Conservation (phyloP, 1,140 invertebrate species). For the Vollenhovia emeryi region DNA sequence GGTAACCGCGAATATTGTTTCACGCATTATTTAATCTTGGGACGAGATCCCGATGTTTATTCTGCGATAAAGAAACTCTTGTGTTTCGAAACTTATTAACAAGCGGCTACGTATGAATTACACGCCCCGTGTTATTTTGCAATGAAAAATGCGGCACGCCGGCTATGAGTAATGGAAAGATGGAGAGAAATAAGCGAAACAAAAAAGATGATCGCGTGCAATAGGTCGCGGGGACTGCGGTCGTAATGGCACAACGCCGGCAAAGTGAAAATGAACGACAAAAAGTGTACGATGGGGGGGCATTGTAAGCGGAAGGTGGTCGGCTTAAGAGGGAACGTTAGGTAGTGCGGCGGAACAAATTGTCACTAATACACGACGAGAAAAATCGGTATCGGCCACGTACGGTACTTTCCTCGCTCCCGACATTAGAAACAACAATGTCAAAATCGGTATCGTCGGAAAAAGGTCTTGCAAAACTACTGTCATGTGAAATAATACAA, state of each 20-base stretch:
- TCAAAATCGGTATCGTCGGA: not conserved
- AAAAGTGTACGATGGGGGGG: slow-evolving; percentile 28
- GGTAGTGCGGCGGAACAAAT: slow-evolving; percentile 45
- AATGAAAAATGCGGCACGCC: slow-evolving; percentile 37
- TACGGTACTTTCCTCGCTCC: not conserved
- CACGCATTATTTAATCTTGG: not conserved
- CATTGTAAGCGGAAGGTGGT: slow-evolving; percentile 41
- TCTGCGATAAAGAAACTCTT: not conserved
- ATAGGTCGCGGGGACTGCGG: slow-evolving; percentile 30
- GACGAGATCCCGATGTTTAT: not conserved
- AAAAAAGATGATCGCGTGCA: slow-evolving; percentile 54
- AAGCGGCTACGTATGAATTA: slow-evolving; percentile 3
- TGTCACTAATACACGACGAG: slow-evolving; percentile 33
- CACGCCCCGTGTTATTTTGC: slow-evolving; percentile 30
- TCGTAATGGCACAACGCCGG: slow-evolving; percentile 42
- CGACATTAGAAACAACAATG: not conserved
- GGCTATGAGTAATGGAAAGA: slow-evolving; percentile 46
- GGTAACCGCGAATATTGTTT: not conserved
- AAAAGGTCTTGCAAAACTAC: not conserved
- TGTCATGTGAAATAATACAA: slow-evolving; percentile 20
- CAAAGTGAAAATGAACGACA: slow-evolving; percentile 54
- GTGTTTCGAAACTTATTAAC: not conserved
- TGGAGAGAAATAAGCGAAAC: slow-evolving; percentile 43
- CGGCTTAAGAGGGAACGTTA: slow-evolving; percentile 36
- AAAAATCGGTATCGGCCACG: slow-evolving; percentile 37